These are phyloP conservation scores for Tillus elongatus DNA, from an alignment of 2,888 invertebrate species.

Conservation along the genomic window DNA sequence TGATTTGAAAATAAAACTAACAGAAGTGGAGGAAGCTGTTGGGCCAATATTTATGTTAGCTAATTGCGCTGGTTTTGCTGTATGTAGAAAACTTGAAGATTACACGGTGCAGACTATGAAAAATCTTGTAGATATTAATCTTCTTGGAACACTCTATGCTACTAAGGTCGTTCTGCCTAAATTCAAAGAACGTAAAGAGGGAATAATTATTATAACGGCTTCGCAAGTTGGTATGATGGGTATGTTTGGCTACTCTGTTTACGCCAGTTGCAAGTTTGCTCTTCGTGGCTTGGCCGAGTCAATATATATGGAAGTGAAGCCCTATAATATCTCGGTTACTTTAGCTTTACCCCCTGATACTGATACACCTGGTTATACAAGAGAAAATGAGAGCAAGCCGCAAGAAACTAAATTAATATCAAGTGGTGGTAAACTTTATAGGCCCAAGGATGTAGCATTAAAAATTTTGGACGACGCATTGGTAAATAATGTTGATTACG, in stretches of 20 bases:
- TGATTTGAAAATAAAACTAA: constrained; percentile 27
- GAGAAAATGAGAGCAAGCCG: constrained; percentile 81
- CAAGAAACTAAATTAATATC: constrained; percentile 81
- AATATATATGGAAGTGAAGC: constrained; percentile 85
- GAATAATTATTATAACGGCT: constrained; percentile 77
- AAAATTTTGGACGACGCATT: constrained; percentile 71
- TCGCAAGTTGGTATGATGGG: constrained; percentile 82
- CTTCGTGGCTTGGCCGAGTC: constrained; percentile 89
- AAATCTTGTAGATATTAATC: constrained; percentile 75
- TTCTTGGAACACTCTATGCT: constrained; percentile 70
- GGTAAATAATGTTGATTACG: no score
- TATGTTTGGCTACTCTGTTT: constrained; percentile 88
- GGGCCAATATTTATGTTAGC: constrained; percentile 84
- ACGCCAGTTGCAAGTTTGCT: constrained; percentile 91
- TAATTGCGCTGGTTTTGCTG: constrained; percentile 87
- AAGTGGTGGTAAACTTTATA: constrained; percentile 64
- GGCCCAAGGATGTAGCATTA: constrained; percentile 71
- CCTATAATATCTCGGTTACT: constrained; percentile 75
- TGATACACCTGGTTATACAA: constrained; percentile 89
- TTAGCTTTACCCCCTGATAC: constrained; percentile 91
- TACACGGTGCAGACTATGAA: constrained; percentile 56
- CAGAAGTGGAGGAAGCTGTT: constrained; percentile 46
- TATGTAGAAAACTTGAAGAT: constrained; percentile 74
- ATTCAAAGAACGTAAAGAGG: constrained; percentile 72
- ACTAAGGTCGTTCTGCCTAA: constrained; percentile 68